Base-by-base conservation (phyloP, 2,888 invertebrate species). In the Zaprionus bogoriensis region DNA sequence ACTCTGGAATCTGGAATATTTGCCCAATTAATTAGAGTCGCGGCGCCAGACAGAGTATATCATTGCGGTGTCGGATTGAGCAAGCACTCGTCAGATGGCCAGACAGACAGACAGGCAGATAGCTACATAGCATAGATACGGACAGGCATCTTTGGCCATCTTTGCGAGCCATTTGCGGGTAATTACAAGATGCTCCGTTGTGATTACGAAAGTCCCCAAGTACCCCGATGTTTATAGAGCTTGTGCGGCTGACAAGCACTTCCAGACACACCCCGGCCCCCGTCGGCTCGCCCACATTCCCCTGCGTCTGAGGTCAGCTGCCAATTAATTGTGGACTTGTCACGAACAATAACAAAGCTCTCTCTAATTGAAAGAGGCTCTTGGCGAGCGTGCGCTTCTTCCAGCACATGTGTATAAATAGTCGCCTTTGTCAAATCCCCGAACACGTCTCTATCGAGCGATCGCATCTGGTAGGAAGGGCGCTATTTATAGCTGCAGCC, bases 281-380 rank as follows among this genome's bases (percentile, higher is more conserved):
- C 6, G 12, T n/a, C 9, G 4, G 14, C 32, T n/a, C 14, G 4
- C 32, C n/a, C n/a, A 51, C 28, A 52, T 52, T 5, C 22, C 27
- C n/a, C 17, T n/a, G 12, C 25, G 7, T 27, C 59, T 44, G 59
- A 63, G 63, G 59, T 63, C 63, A 63, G 51, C 63, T 46, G 60
- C 52, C 63, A 63, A 63, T 63, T 59, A 63, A 59, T 63, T 63
- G 59, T 59, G 63, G 46, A 63, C 58, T 58, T 58, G 58, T 58
- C 58, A 58, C 51, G 52, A 39, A 52, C 62, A 59, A 63, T 52
- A 63, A 63, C 63, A 63, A 59, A 59, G 52, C 58, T 36, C 28
- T 50, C 30, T 58, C 52, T 52, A 63, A 63, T 63, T 63, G 59
- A 63, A 59, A 47, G 27, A 46, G 48, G 32, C 32, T 41, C 41